A percentile compares a stretch with the other conserved stretches of the same genome.
Conservation (phyloP, 2,113 vertebrate species). For the Cephalopholis sonnerati region DNA sequence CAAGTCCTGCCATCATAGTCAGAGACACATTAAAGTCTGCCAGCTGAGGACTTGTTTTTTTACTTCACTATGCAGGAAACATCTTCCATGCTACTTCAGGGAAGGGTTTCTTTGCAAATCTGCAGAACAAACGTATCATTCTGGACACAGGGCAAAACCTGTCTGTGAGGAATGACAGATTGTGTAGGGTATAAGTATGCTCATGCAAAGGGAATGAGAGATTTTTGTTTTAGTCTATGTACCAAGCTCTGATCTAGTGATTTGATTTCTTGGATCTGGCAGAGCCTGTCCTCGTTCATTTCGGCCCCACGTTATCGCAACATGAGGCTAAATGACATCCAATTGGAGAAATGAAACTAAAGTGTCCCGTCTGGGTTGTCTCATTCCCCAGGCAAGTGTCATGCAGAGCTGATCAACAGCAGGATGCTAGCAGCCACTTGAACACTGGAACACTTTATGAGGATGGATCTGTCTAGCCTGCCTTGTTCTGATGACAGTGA, state of each 20-base stretch:
- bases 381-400: constrained; percentile 6
- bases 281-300: constrained; percentile 10
- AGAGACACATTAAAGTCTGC: background rate
- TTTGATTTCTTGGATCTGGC: constrained; percentile 8
- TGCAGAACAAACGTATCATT: background rate
- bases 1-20: background rate
- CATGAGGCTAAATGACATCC: constrained; percentile 45
- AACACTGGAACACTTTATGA: constrained; percentile 43
- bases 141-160: background rate
- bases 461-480: constrained; percentile 18
- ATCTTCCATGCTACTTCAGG: background rate
- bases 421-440: constrained; percentile 21
- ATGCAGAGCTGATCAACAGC: constrained; percentile 21
- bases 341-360: constrained; percentile 41
- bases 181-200: background rate
- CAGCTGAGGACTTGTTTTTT: constrained; percentile 1
- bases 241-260: background rate
- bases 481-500: background rate
- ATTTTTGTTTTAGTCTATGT: background rate
- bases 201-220: too few species aligned
- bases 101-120: background rate
- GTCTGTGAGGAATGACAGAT: background rate
- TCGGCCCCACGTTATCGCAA: constrained; percentile 7
- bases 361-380: constrained; percentile 25
- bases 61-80: background rate